These are phyloP conservation scores for Agrochola litura DNA, from an alignment of 2,888 invertebrate genomes.

Conservation along the genomic window DNA sequence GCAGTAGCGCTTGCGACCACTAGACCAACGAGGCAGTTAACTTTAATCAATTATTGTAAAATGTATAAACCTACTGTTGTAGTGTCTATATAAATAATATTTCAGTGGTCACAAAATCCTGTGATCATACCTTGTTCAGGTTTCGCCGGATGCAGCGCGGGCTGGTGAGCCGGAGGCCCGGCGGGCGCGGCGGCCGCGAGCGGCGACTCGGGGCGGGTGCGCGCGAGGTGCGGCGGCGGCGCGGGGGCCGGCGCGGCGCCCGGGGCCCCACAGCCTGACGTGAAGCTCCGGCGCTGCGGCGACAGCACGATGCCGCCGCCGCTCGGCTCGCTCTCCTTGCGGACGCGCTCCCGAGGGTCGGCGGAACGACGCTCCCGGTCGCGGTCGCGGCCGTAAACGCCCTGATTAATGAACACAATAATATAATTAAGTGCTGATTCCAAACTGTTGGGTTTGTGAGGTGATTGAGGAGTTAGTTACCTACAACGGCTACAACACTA, in stretches of 20 bases:
- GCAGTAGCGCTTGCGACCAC: too few relatives aligned
- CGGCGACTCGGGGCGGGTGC: conserved; percentile 85
- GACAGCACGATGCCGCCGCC: conserved; percentile 94
- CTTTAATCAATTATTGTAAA: too few relatives aligned
- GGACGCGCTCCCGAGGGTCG: conserved; percentile 94
- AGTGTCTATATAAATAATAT: background rate
- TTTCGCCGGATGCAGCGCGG: conserved; percentile 69
- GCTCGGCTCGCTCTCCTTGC: conserved; percentile 93
- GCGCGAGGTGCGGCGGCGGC: conserved; percentile 88
- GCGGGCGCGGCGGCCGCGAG: conserved; percentile 73
- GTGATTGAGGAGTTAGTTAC: background rate
- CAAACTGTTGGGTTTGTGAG: background rate
- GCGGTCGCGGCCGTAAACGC: conserved; percentile 82
- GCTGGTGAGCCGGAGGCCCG: conserved; percentile 65
- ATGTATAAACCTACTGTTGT: background rate
- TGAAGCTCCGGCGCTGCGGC: conserved; percentile 96
- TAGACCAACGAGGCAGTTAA: too few relatives aligned
- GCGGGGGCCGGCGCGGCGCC: conserved; percentile 83
- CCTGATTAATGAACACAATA: conserved; percentile 56
- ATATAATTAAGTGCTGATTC: background rate
- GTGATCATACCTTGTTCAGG: conserved; percentile 76
- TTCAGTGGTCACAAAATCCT: background rate
- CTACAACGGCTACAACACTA: background rate
- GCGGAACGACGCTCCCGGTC: conserved; percentile 88
- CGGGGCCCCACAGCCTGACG: conserved; percentile 96